A percentile compares a stretch with the other conserved stretches of the same genome.
These are phyloP conservation scores for Rhipidura dahli DNA, from an alignment of 2,113 vertebrate species.

Conservation along the genomic window DNA sequence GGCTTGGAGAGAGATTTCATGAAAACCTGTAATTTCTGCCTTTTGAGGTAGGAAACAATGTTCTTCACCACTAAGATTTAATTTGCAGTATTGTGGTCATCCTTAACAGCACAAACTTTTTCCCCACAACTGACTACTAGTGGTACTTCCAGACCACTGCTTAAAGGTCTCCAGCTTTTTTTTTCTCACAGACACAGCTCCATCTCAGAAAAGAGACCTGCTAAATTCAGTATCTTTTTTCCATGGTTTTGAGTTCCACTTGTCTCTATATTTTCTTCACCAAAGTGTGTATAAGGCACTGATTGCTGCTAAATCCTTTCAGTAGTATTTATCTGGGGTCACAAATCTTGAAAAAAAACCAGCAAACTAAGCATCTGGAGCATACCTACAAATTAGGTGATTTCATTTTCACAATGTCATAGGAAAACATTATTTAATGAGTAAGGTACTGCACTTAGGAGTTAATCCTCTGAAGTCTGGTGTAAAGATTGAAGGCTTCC, in stretches of 20 bases:
- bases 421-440: not conserved
- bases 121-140: not conserved
- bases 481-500: not conserved
- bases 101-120: not conserved
- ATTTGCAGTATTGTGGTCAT: slow-evolving; percentile 34
- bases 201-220: not conserved
- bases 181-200: not conserved
- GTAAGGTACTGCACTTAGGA: not conserved
- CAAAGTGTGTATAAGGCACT: not conserved
- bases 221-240: not conserved
- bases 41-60: not conserved
- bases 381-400: not conserved
- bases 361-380: not conserved
- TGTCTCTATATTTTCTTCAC: not conserved
- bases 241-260: not conserved
- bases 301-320: not conserved
- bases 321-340: not conserved
- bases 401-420: not conserved
- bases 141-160: not conserved
- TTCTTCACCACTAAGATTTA: slow-evolving; percentile 14
- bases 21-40: slow-evolving; percentile 33
- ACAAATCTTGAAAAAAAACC: not conserved
- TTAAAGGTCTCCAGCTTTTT: not conserved
- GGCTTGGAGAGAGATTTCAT: not conserved
- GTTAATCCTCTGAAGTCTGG: not conserved